Base-by-base conservation (phyloP, 2,888 invertebrate genomes). In the Nymphalis polychloros region DNA sequence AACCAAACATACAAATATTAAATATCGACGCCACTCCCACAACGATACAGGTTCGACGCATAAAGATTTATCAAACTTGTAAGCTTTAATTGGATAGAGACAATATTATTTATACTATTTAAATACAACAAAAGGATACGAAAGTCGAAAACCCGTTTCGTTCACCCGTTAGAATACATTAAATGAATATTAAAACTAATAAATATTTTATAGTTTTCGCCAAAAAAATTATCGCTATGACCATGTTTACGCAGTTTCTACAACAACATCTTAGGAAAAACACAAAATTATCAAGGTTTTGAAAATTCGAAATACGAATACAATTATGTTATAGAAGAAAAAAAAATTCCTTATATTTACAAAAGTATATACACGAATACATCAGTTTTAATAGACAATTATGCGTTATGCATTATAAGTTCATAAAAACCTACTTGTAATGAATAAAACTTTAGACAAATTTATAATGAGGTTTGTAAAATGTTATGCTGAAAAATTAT, bases 111-210 rank as follows among this genome's bases (percentile, higher is more conserved):
- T 31, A 53, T 55, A 8, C 19, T 47, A 31, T 8, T 65, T 52
- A 64, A 3, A 55, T 59, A 64, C 46, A 62, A 71, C 66, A 71
- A 71, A 68, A 68, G 68, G 60, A 66, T 68, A 68, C 13, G 68
- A 71, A 68, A 68, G 68, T 65, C 27, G 20, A 62, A 41, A 64
- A 41, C 49, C 19, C 16, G 63, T 63, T 66, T 60, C 57, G 35
- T 8, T 35, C 57, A 13, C 35, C 62, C 61, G 70, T 67, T 70
- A 67, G 64, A n/a, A 63, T 35, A 52, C 53, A 64, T 62, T 67
- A 64, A 59, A 50, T 62, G 53, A 67, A 55, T 64, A 47, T 57
- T 57, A 67, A 62, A 35, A 31, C 17, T 60, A 27, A 65, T 46
- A 52, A 59, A 60, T 46, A 59, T 59, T 59, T 59, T 46, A 59